Conservation (phyloP, 2,888 invertebrate genomes). For the Saturnia japonica region DNA sequence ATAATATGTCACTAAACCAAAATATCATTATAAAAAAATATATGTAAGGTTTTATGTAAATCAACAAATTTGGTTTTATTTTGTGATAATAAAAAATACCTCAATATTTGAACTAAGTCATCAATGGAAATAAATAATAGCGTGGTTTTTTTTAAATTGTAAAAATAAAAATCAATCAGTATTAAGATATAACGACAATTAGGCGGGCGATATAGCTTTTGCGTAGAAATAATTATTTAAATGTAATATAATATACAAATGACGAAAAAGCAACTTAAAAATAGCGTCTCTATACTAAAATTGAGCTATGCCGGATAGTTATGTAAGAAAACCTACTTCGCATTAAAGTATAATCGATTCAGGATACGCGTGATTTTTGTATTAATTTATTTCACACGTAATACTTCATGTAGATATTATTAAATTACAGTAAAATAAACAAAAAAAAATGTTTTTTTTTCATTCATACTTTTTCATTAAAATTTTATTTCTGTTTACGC, state of each 20-base stretch:
- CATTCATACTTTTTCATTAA: neutral
- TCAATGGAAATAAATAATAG: neutral
- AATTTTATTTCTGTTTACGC: neutral
- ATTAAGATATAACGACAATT: conserved; percentile 35
- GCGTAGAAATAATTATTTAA: conserved; percentile 43
- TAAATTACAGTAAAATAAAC: neutral
- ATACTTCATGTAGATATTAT: neutral
- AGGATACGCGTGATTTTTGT: conserved; percentile 42
- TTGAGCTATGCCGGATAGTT: conserved; percentile 74
- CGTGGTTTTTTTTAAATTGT: neutral
- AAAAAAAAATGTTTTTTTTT: neutral
- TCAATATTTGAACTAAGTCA: neutral
- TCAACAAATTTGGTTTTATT: neutral
- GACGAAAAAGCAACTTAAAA: conserved; percentile 40
- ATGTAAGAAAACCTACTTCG: conserved; percentile 37
- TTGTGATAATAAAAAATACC: neutral
- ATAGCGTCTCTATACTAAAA: conserved; percentile 69
- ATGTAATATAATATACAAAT: neutral
- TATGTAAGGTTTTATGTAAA: neutral
- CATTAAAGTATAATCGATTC: conserved; percentile 44
- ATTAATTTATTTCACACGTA: neutral
- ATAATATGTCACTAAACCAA: neutral
- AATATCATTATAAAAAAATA: neutral
- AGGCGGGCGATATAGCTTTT: conserved; percentile 56
- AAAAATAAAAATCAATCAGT: conserved; percentile 41